Percentiles rank a stretch among this genome's conserved stretches.
Conservation (phyloP, 2,113 vertebrate species). For the Anguilla japonica region DNA sequence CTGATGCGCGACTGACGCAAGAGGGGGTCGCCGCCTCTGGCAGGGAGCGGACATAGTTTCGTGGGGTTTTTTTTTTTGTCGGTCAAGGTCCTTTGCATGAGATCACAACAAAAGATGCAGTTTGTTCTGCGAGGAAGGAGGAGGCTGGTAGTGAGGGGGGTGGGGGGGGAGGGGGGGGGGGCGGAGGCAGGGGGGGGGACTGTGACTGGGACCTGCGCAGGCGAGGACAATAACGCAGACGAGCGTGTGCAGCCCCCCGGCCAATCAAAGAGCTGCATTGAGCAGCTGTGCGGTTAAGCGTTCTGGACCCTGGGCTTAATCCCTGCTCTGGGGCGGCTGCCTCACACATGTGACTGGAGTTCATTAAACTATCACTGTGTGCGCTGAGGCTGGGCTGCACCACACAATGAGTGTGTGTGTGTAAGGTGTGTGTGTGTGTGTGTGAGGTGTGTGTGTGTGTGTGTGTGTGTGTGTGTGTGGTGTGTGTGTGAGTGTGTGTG, state of each 20-base stretch:
- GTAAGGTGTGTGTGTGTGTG: conserved; percentile 34
- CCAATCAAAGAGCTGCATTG: neutral
- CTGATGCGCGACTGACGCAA: conserved; percentile 31
- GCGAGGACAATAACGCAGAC: conserved; percentile 1
- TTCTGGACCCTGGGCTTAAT: neutral
- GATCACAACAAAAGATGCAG: conserved; percentile 21
- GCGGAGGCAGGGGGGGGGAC: neutral
- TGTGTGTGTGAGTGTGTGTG: neutral
- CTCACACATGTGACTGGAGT: neutral
- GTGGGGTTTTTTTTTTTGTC: conserved; percentile 21
- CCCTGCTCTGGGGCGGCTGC: neutral
- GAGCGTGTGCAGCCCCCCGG: too few relatives aligned
- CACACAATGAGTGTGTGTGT: neutral
- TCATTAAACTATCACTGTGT: neutral
- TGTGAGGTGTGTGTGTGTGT: neutral
- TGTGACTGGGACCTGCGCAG: conserved; percentile 18
- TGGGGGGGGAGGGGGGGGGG: neutral
- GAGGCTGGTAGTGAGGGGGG: neutral
- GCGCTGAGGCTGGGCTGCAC: neutral
- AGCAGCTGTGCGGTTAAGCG: neutral
- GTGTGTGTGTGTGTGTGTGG: neutral
- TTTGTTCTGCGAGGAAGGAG: conserved; percentile 24
- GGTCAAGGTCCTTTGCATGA: conserved; percentile 30
- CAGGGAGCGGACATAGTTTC: conserved; percentile 20
- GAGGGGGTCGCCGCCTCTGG: conserved; percentile 20